Conservation (phyloP, 2,888 invertebrate species). For the Litoditis marina region DNA sequence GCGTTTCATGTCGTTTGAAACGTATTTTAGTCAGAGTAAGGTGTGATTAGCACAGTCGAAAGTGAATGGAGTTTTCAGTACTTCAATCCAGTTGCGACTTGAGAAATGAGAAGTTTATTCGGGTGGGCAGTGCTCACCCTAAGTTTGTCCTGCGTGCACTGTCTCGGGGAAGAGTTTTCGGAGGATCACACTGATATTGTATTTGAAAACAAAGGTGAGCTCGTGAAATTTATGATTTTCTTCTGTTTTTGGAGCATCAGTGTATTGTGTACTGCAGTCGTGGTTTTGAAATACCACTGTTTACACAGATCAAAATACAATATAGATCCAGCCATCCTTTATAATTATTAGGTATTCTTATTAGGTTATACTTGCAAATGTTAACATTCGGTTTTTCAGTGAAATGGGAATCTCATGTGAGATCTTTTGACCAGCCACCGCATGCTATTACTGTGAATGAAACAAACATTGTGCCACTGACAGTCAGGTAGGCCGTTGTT, state of each 20-base stretch:
- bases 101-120: too few species aligned
- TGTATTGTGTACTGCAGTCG: too few species aligned
- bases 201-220: constrained; percentile 17
- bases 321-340: background rate
- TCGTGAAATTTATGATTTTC: too few species aligned
- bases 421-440: constrained; percentile 34
- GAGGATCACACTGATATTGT: constrained; percentile 28
- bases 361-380: background rate
- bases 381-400: constrained; percentile 33
- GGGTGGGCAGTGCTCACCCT: constrained; percentile 13
- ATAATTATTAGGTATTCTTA: background rate
- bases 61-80: too few species aligned
- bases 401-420: constrained; percentile 42
- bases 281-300: too few species aligned
- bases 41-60: too few species aligned
- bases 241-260: too few species aligned
- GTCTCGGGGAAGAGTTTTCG: constrained; percentile 18
- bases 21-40: too few species aligned
- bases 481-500: constrained; percentile 11
- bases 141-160: constrained; percentile 1
- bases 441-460: constrained; percentile 41
- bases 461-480: constrained; percentile 32
- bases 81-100: too few species aligned
- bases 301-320: too few species aligned
- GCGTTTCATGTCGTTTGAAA: too few species aligned